A percentile compares a stretch with the other conserved stretches of the same genome.
Conservation (phyloP, 2,888 invertebrate species). For the Mellilla xanthometata region DNA sequence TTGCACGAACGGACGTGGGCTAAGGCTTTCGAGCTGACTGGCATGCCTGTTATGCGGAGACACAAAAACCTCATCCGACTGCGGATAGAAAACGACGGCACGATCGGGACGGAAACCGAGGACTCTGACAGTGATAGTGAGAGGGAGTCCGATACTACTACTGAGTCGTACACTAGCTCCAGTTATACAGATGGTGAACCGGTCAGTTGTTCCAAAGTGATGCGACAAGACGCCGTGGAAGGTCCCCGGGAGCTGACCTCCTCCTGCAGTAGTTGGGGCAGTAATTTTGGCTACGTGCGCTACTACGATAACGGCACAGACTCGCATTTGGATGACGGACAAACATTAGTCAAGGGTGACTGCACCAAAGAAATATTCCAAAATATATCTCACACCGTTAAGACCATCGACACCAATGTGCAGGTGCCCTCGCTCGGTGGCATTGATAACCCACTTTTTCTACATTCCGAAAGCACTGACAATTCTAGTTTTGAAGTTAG, state of each 20-base stretch:
- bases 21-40: constrained; percentile 72
- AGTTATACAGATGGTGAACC: constrained; percentile 63
- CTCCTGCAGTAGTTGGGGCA: constrained; percentile 80
- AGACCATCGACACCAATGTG: constrained; percentile 29
- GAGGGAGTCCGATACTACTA: constrained; percentile 61
- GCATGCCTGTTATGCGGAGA: constrained; percentile 67
- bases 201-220: constrained; percentile 59
- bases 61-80: constrained; percentile 72
- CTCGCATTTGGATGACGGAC: constrained; percentile 55
- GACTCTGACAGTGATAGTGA: constrained; percentile 71
- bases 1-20: constrained; percentile 84
- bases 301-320: constrained; percentile 83
- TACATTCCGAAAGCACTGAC: constrained; percentile 84
- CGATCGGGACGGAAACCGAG: constrained; percentile 67
- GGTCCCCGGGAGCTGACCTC: constrained; percentile 64
- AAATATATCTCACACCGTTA: constrained; percentile 36
- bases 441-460: constrained; percentile 42
- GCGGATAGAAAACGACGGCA: constrained; percentile 69
- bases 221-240: constrained; percentile 84
- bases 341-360: constrained; percentile 52
- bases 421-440: constrained; percentile 25
- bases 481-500: constrained; percentile 82
- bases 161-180: constrained; percentile 67
- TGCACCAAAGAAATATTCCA: constrained; percentile 69
- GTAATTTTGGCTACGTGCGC: constrained; percentile 86